phyloP scores from a whole-genome alignment of 2,888 invertebrate species.

The Mythimna impura region DNA sequence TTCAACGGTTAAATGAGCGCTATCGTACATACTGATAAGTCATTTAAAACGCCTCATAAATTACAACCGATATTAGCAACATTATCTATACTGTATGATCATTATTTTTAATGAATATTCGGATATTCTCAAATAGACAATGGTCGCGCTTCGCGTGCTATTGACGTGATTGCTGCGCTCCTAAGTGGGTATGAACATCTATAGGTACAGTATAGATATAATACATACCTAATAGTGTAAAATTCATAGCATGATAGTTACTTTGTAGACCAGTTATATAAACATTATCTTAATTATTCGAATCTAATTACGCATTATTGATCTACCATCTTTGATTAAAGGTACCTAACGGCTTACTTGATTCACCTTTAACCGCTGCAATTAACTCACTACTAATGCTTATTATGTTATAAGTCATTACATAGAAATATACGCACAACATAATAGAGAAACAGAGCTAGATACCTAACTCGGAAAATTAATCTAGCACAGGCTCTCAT shows the following conservation, averaged over 20 bases:
- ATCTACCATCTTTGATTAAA: background rate
- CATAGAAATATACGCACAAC: constrained; percentile 7
- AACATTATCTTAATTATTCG: background rate
- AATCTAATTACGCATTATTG: constrained; percentile 5
- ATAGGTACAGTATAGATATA: background rate
- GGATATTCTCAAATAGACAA: constrained; percentile 33
- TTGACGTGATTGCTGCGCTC: constrained; percentile 48
- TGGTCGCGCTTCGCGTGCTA: constrained; percentile 30
- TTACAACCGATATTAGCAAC: constrained; percentile 1
- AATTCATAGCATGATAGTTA: constrained; percentile 5
- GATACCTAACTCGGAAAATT: background rate
- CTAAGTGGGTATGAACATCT: constrained; percentile 11
- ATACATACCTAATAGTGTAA: background rate
- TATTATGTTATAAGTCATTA: constrained; percentile 23
- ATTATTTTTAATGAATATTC: constrained; percentile 34
- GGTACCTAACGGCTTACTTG: background rate
- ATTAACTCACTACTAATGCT: constrained; percentile 4
- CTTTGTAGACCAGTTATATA: constrained; percentile 1
- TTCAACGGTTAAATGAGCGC: constrained; percentile 31
- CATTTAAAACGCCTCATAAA: constrained; percentile 23
- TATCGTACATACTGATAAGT: constrained; percentile 42
- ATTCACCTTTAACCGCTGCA: constrained; percentile 12
- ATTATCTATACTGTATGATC: constrained; percentile 30
- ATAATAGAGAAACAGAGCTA: constrained; percentile 10
- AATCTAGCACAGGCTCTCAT: constrained; percentile 23